phyloP scores from a whole-genome alignment of 2,113 vertebrate species.

The Ornithorhynchus anatinus region DNA sequence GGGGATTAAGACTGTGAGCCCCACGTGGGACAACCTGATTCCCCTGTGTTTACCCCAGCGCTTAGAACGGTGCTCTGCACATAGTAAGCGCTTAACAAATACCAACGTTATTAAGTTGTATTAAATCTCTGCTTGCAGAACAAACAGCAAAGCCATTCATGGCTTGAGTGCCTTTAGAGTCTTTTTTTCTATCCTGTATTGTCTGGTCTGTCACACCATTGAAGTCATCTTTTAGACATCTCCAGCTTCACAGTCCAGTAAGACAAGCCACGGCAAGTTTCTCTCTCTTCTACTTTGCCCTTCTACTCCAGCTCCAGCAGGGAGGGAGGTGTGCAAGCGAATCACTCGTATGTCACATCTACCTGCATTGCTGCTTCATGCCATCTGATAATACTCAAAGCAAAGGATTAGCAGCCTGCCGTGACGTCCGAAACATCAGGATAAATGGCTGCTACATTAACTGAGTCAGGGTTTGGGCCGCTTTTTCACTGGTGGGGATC shows the following conservation, averaged over 20 bases:
- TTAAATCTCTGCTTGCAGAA: no score
- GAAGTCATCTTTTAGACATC: not conserved
- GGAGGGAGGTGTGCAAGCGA: not conserved
- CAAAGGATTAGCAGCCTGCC: slow-evolving; percentile 23
- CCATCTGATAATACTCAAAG: slow-evolving; percentile 53
- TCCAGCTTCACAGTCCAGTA: not conserved
- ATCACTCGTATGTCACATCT: slow-evolving; percentile 52
- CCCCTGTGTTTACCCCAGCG: no score
- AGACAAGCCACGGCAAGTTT: not conserved
- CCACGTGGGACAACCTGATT: no score
- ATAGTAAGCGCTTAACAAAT: no score
- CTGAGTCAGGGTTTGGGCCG: slow-evolving; percentile 46
- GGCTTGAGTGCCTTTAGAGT: no score
- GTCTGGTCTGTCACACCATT: not conserved
- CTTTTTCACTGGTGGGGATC: slow-evolving; percentile 46
- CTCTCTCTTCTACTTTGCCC: not conserved
- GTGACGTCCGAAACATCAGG: slow-evolving; percentile 58
- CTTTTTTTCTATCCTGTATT: not conserved
- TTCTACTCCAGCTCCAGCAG: not conserved
- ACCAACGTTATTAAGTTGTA: no score
- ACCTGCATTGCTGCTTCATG: slow-evolving; percentile 33
- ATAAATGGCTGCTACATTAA: slow-evolving; percentile 69
- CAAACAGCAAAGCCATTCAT: no score
- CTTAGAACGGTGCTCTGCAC: no score
- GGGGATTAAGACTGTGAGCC: no score